Evolutionary conservation across 2,888 invertebrate species (phyloP), one percentile per base, ranked within the genome.

Genomic region (Miltochrista miniata): DNA sequence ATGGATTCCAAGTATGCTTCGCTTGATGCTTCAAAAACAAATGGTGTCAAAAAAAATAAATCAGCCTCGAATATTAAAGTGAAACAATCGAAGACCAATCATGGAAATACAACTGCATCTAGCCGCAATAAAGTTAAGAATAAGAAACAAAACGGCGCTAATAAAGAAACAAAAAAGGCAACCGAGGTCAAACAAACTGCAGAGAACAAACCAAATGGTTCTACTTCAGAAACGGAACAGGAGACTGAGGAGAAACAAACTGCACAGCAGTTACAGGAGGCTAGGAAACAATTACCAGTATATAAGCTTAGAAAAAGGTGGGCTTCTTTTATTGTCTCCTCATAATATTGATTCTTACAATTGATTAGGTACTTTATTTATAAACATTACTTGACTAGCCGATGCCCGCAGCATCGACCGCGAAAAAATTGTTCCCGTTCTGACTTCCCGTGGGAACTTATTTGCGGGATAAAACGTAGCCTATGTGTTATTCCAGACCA

Each of bases 251-350:
- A 48, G 12, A 70, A 68, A 47, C 67, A 73, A 45, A 51, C 56
- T 9, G 46, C 49, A 45, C 81, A 83, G 58, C 71, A 82, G 59
- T 51, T 90, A 29, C 79, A 83, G 42, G 87, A 90, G 60, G 83
- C 87, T 37, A 87, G 93, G 18, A 88, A 81, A 65, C 77, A 81
- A 14, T 68, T 94, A 52, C 94, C 94, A n/a, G 93, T 93, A 0
- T 93, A 89, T 60, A 77, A 83, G 61, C 93, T 93, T 11, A 81
- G 87, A 45, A 79, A 81, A 58, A 86, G 90, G 92, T 92, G 64
- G 50, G 74, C 64, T 33, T 15, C 1, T 14, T 31, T 24, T 30
- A 0, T 8, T 39, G 0, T 29, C n/a, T n/a, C n/a, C n/a, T 2
- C 18, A 3, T 13, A n/a, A n/a, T n/a, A 7, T 39, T 8, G 8